Conservation (phyloP, 2,113 vertebrate genomes). For the Neodontobutis hainanensis region DNA sequence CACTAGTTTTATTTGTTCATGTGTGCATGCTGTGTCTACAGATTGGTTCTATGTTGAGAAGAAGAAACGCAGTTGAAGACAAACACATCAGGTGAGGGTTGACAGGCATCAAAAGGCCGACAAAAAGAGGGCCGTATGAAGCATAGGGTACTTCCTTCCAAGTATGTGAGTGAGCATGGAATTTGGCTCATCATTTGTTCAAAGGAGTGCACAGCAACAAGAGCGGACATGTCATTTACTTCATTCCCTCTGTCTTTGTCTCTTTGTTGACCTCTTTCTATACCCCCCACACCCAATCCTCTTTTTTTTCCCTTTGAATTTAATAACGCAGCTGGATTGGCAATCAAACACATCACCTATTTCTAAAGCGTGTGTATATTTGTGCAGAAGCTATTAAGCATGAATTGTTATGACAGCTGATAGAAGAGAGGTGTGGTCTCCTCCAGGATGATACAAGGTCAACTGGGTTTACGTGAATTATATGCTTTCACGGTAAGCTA, state of each 20-base stretch:
- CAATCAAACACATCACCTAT: slow-evolving; percentile 25
- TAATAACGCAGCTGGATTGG: slow-evolving; percentile 28
- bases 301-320: not conserved
- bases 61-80: not conserved
- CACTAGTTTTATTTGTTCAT: slow-evolving; percentile 13
- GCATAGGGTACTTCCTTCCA: slow-evolving; percentile 35
- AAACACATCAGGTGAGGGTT: slow-evolving; percentile 37
- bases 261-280: slow-evolving; percentile 33
- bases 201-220: slow-evolving; percentile 65
- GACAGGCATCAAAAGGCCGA: slow-evolving; percentile 28
- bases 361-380: slow-evolving; percentile 12
- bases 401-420: slow-evolving; percentile 11
- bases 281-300: not conserved
- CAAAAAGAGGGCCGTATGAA: slow-evolving; percentile 1
- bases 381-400: slow-evolving; percentile 1
- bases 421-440: slow-evolving; percentile 4
- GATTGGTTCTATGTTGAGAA: slow-evolving; percentile 9
- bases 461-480: slow-evolving; percentile 2
- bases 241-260: slow-evolving; percentile 16
- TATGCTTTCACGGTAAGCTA: not conserved
- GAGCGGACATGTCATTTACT: slow-evolving; percentile 57
- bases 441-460: slow-evolving; percentile 1
- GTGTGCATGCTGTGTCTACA: slow-evolving; percentile 44
- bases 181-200: slow-evolving; percentile 67
- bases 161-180: slow-evolving; percentile 49